Evolutionary conservation across 2,797 vertebrate species (phyloP), one percentile per base, ranked within the genome.

Genomic region (Rachycentron canadum): DNA sequence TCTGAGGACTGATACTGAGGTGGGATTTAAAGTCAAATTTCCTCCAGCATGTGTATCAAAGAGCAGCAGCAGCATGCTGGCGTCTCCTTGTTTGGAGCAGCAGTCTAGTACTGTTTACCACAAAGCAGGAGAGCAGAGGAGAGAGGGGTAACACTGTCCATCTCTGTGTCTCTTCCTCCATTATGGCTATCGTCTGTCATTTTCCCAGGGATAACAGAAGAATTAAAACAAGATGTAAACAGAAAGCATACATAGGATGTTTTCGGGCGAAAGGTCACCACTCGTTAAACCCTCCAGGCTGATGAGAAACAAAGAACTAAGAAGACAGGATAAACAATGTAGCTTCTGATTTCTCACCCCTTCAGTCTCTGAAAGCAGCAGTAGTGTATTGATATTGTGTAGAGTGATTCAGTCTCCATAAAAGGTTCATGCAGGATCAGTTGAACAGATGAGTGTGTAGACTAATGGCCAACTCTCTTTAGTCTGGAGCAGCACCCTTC

Each of bases 231-330:
- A 73, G 23, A 69, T 28, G 62, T 36, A 64, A 78, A 86, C 61
- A 34, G 70, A 60, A 79, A 80, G 36, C 74, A 65, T 68, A 56
- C 47, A 67, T 76, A 69, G 49, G 73, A 81, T 81, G 84, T 69
- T 84, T 25, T 92, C 85, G 8, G 91, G 91, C 91, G 91, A 92
- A 91, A 69, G 55, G 62, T 87, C 91, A 92, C 92, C 90, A 2
- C 72, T 92, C 82, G 88, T 91, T 36, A 62, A 64, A 79, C 73
- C 73, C 41, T 70, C 73, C 56, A 2, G 73, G 70, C 61, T 50
- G 64, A 79, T 2, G 32, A 79, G 21, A 66, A 68, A 78, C 9
- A 57, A 69, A 67, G 32, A 63, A 57, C 13, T 8, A 73, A 67
- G 32, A 62, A 65, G 13, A 64, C 40, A 30, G 60, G 25, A 62